Evolutionary conservation across 1,140 invertebrate genomes (phyloP), one percentile per base, ranked within the genome.

Genomic region (Drosophila oshimai): DNA sequence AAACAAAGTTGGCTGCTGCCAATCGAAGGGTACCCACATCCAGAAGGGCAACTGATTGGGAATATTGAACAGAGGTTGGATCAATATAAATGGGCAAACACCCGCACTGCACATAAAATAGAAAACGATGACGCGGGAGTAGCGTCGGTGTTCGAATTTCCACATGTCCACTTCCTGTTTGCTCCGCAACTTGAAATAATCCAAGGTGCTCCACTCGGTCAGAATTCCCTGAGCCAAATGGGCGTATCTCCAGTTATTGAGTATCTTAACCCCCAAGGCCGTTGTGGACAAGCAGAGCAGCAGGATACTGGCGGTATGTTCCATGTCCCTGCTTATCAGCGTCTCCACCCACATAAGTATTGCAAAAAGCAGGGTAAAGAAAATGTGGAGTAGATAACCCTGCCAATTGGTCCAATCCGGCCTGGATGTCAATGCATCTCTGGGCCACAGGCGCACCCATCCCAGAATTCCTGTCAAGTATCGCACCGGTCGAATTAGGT

Each of bases 11-110:
- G 60, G 22, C 7, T 69, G 47, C 0, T 75, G 54, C 77, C 60
- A 79, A 29, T 88, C 64, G 24, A 83, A 87, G 1, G 83, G 84
- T 3, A 45, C 49, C 77, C 78, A 88, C 33, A 79, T 54, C 33
- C 41, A 53, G 12, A 80, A 83, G 0, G 84, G 83, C 54, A 87
- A 17, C 10, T 39, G 36, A 22, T 72, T 67, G 7, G 67, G 74
- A 10, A 36, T 42, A 15, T 47, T 28, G 2, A 65, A 55, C 4
- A 81, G 5, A 0, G 64, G 46, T 6, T 72, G 47, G 3, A 69
- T 42, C n/a, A 72, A 65, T 10, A 68, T 31, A 0, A 54, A 58
- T 0, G 67, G 65, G 0, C 72, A 58, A 0, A 70, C 72, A 13
- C 67, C 54, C 0, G 33, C 9, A 33, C 83, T 81, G 17, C 67